A percentile compares a stretch with the other conserved stretches of the same genome.
phyloP scores from a whole-genome alignment of 2,797 vertebrate species.

The Bradypus variegatus region DNA sequence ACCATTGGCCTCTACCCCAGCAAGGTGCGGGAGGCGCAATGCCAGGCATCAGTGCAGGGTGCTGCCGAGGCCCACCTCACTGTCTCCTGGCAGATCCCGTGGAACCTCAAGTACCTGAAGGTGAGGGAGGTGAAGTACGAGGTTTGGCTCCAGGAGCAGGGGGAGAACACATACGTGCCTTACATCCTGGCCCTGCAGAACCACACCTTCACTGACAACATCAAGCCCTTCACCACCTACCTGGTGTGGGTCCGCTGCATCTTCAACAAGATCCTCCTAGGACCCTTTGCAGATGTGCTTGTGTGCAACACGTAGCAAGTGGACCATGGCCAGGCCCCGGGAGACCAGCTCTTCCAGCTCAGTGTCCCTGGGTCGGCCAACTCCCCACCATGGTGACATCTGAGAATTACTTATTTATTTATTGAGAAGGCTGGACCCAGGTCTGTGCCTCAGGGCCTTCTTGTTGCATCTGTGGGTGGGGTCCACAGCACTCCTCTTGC shows the following conservation, averaged over 20 bases:
- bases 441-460: constrained; percentile 57
- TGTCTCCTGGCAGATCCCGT: constrained; percentile 96
- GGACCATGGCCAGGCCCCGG: neutral
- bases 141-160: constrained; percentile 99
- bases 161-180: constrained; percentile 98
- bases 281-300: constrained; percentile 96
- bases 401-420: neutral
- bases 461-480: constrained; percentile 36
- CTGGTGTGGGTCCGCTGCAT: constrained; percentile 98
- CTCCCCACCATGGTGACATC: constrained; percentile 20
- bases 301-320: constrained; percentile 86
- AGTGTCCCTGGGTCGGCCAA: neutral
- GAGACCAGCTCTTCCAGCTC: neutral
- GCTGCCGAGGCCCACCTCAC: constrained; percentile 87
- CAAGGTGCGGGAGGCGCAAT: constrained; percentile 88
- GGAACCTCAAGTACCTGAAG: constrained; percentile 96
- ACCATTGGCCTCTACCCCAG: constrained; percentile 87
- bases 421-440: constrained; percentile 60
- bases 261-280: constrained; percentile 93
- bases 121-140: constrained; percentile 96
- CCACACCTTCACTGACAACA: constrained; percentile 98
- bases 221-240: constrained; percentile 97
- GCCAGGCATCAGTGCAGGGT: constrained; percentile 89
- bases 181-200: constrained; percentile 95
- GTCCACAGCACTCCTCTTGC: neutral